Conservation (phyloP, 2,888 invertebrate genomes). For the Sphaeridia pumilis region DNA sequence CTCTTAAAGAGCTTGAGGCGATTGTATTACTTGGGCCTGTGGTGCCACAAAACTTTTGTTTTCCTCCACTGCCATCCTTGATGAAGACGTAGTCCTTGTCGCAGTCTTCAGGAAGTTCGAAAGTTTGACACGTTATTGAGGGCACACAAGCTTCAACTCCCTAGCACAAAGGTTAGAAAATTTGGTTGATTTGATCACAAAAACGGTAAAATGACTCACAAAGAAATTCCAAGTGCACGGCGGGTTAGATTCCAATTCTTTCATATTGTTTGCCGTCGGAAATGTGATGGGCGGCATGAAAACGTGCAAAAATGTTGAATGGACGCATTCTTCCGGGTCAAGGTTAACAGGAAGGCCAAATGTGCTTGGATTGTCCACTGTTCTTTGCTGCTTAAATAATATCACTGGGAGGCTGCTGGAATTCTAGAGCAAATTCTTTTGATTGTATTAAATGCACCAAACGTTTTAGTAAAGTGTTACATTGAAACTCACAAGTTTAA, state of each 20-base stretch:
- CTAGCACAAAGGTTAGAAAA: slow-evolving; percentile 10
- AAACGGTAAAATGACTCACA: slow-evolving; percentile 4
- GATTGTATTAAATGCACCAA: too few species aligned
- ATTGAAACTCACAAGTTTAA: too few species aligned
- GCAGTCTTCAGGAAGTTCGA: slow-evolving; percentile 6
- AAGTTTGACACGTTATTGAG: slow-evolving; percentile 16
- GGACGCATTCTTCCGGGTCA: slow-evolving; percentile 9
- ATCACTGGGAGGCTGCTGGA: slow-evolving; percentile 8
- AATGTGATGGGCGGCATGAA: neutral
- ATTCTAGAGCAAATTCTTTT: too few species aligned
- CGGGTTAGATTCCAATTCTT: neutral
- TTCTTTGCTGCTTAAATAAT: slow-evolving; percentile 3
- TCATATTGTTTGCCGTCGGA: neutral
- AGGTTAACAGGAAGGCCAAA: slow-evolving; percentile 1
- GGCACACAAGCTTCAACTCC: slow-evolving; percentile 33
- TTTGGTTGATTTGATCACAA: neutral
- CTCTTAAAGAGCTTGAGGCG: slow-evolving; percentile 22
- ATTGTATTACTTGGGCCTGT: slow-evolving; percentile 15
- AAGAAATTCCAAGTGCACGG: slow-evolving; percentile 22
- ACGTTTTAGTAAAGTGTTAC: too few species aligned
- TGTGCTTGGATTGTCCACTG: slow-evolving; percentile 1
- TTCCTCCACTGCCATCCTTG: slow-evolving; percentile 24
- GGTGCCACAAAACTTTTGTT: slow-evolving; percentile 19
- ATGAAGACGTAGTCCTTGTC: slow-evolving; percentile 17
- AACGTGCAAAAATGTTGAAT: slow-evolving; percentile 5